Base-by-base conservation (phyloP, 2,113 vertebrate species). In the Bubo blakistoni region DNA sequence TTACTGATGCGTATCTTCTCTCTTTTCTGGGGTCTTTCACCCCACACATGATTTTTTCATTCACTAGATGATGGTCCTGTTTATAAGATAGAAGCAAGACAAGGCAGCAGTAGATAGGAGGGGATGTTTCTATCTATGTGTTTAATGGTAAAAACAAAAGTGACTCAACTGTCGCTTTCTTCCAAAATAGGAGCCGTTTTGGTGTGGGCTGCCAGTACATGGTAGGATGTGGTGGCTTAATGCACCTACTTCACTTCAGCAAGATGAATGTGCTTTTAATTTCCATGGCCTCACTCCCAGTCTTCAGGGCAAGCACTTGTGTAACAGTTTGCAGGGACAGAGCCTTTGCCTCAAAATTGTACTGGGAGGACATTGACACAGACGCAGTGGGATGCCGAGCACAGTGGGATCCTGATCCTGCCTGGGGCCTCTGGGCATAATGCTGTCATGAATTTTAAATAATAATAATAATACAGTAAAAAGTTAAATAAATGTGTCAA, bases 401-500 rank as follows among this genome's bases (percentile, higher is more conserved):
- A 83, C 88, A 81, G 51, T 62, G 59, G 82, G 76, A 94, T 86
- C 78, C 59, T 2, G 0, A 38, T 87, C 73, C 72, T 72, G 34
- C 42, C 67, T 72, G 76, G 36, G n/a, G 79, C 94, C 82, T 86
- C 87, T 94, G 81, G 70, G 81, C 88, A 95, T 30, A 87, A 40
- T 57, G 44, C 71, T 86, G 73, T 90, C 58, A 38, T 57, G 81
- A 80, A 81, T 81, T 71, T 97, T 96, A 96, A 94, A 73, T 92
- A 95, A 96, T 57, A 94, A 57, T 79, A 80, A 57, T 79, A 80
- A 70, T 87, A 55, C 9, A 54, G 59, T 46, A 70, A 87, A 91
- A 97, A 97, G 93, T 97, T 96, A 97, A 96, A 91, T 94, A 96
- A 96, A 88, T 90, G 63, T 88, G 70, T 95, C 87, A 62, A 87